Conservation (phyloP, 2,797 vertebrate genomes). For the Kryptolebias ocellatus region DNA sequence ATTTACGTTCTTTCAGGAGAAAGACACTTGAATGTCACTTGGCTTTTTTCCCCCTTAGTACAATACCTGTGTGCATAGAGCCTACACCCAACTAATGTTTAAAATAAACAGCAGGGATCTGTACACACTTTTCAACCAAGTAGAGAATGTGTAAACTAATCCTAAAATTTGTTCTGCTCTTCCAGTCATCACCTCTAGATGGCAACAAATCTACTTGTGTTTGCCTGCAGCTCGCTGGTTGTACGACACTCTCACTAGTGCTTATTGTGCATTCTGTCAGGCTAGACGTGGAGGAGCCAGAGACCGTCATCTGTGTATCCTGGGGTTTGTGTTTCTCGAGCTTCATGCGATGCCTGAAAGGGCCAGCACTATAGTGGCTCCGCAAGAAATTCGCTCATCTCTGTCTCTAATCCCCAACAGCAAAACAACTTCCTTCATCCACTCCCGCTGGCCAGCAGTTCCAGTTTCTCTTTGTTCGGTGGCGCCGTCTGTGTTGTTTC, state of each 20-base stretch:
- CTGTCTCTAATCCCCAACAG: constrained; percentile 16
- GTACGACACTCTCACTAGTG: constrained; percentile 18
- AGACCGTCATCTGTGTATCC: constrained; percentile 62
- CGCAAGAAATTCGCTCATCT: constrained; percentile 45
- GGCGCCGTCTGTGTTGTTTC: constrained; percentile 70
- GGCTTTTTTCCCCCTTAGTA: background rate
- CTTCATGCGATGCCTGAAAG: constrained; percentile 57
- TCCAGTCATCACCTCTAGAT: constrained; percentile 64
- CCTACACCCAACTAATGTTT: background rate
- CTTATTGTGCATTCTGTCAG: constrained; percentile 41
- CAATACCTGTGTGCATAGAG: background rate
- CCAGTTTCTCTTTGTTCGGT: constrained; percentile 63
- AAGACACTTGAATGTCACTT: background rate
- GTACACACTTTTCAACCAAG: background rate
- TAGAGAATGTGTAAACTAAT: background rate
- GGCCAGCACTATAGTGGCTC: constrained; percentile 35
- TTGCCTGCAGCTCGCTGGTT: constrained; percentile 16
- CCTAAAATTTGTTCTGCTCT: constrained; percentile 4
- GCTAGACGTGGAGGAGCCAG: constrained; percentile 73
- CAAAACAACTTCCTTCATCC: constrained; percentile 28
- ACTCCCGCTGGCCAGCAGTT: constrained; percentile 37
- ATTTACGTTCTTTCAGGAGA: background rate
- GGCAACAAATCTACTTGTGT: constrained; percentile 62
- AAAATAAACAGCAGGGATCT: constrained; percentile 12
- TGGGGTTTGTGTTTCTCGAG: constrained; percentile 58